Evolutionary conservation across 1,140 invertebrate species (phyloP).

Genomic region (Atta colombica): DNA sequence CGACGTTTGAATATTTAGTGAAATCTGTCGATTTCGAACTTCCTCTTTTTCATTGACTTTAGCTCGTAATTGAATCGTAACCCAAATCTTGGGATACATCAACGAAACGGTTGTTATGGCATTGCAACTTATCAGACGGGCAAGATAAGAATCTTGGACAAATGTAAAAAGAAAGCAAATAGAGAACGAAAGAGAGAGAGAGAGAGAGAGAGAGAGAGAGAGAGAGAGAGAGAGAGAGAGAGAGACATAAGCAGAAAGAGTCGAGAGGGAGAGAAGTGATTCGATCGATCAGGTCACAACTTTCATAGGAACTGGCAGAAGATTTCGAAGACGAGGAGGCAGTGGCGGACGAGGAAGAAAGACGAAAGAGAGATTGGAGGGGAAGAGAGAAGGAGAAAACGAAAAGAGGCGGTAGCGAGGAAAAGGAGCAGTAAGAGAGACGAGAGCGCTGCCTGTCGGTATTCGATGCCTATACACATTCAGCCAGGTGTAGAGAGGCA

Average conservation of each 20-base stretch:
- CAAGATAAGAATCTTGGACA: slow-evolving; percentile 21
- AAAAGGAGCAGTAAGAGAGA: slow-evolving; percentile 34
- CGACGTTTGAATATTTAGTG: slow-evolving; percentile 38
- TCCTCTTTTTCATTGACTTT: slow-evolving; percentile 21
- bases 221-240: neutral
- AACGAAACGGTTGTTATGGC: neutral
- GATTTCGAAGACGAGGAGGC: slow-evolving; percentile 65
- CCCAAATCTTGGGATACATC: slow-evolving; percentile 53
- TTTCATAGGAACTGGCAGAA: slow-evolving; percentile 72
- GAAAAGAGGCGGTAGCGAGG: slow-evolving; percentile 48
- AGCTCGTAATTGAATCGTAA: slow-evolving; percentile 71
- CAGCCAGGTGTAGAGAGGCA: slow-evolving; percentile 79
- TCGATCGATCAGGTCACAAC: slow-evolving; percentile 75
- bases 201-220: neutral
- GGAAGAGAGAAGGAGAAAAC: slow-evolving; percentile 16
- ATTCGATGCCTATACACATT: slow-evolving; percentile 78
- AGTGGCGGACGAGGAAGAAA: slow-evolving; percentile 17
- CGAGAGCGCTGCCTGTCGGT: slow-evolving; percentile 67
- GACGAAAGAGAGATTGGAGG: no score
- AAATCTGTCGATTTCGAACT: slow-evolving; percentile 19
- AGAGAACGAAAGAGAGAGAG: neutral
- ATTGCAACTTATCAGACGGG: slow-evolving; percentile 39
- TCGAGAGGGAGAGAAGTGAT: slow-evolving; percentile 31
- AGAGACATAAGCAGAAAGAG: neutral
- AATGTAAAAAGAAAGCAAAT: neutral